Evolutionary conservation across 1,140 invertebrate species (phyloP).

Genomic region (Bombus superbus): DNA sequence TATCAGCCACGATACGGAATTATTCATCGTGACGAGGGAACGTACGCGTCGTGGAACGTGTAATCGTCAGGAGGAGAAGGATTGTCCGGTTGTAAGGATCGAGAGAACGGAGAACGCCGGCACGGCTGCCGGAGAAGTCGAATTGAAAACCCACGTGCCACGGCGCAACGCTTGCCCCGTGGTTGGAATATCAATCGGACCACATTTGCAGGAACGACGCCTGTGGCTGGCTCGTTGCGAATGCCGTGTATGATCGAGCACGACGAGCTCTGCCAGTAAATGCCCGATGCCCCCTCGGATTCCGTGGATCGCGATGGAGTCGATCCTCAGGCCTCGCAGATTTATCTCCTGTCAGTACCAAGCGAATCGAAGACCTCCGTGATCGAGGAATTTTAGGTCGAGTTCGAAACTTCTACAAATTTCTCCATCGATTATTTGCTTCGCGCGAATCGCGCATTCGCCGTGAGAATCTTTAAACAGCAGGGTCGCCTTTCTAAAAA

Average conservation of each 20-base stretch:
- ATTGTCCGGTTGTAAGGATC: conserved; percentile 13
- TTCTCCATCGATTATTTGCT: background rate
- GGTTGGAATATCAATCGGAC: conserved; percentile 54
- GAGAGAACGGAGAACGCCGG: conserved; percentile 17
- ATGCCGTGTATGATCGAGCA: conserved; percentile 44
- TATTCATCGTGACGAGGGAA: conserved; percentile 25
- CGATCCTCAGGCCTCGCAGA: background rate
- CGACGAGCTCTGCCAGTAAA: conserved; percentile 41
- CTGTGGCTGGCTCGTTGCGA: conserved; percentile 49
- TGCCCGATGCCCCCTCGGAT: conserved; percentile 1
- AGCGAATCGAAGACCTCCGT: background rate
- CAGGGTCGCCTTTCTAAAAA: background rate
- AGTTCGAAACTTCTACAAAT: background rate
- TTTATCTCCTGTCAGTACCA: conserved; percentile 16
- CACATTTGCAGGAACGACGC: conserved; percentile 58
- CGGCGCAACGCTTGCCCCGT: conserved; percentile 58
- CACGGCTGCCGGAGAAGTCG: conserved; percentile 31
- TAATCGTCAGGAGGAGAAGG: conserved; percentile 21
- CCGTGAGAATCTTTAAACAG: background rate
- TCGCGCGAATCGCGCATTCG: background rate
- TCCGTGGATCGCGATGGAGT: conserved; percentile 11
- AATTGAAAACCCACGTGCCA: conserved; percentile 69
- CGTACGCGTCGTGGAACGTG: background rate
- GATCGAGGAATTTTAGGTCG: conserved; percentile 1
- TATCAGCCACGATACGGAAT: conserved; percentile 30